A percentile compares a stretch with the other conserved stretches of the same genome.
Conservation (phyloP, 2,888 invertebrate genomes). For the Drosophila nigritarsus region DNA sequence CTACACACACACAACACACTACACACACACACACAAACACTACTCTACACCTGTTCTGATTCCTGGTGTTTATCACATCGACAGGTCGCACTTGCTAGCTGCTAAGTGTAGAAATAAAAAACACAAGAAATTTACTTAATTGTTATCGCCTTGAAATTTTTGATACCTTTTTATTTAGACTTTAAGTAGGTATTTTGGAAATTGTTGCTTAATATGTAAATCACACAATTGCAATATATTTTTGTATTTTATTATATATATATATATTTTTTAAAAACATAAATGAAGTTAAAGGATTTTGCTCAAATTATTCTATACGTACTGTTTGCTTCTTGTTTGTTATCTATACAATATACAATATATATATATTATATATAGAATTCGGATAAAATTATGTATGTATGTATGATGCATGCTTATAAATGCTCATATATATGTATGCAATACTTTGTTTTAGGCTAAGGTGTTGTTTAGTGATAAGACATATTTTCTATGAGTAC, state of each 20-base stretch:
- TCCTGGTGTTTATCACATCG: conserved; percentile 21
- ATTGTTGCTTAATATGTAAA: conserved; percentile 78
- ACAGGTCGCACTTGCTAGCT: conserved; percentile 60
- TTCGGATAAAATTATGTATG: conserved; percentile 7
- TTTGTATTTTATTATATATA: conserved; percentile 41
- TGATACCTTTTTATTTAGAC: conserved; percentile 68
- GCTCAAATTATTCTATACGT: conserved; percentile 54
- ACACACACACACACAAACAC: conserved; percentile 3
- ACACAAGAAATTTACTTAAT: conserved; percentile 66
- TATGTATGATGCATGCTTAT: background rate
- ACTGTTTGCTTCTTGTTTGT: conserved; percentile 55
- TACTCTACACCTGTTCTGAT: conserved; percentile 4
- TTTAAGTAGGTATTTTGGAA: conserved; percentile 76
- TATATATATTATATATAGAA: conserved; percentile 26
- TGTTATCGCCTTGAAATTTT: conserved; percentile 73
- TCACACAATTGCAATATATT: conserved; percentile 62
- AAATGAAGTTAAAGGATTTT: conserved; percentile 61
- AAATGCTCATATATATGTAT: conserved; percentile 40
- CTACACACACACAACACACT: conserved; percentile 3
- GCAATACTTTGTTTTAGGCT: conserved; percentile 75
- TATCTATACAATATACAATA: conserved; percentile 46
- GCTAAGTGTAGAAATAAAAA: conserved; percentile 55
- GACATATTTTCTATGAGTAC: conserved; percentile 30
- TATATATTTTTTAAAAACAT: conserved; percentile 13
- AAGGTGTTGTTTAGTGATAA: conserved; percentile 72